Conservation (phyloP, 2,888 invertebrate genomes). For the Amblyjoppa fuscipennis region DNA sequence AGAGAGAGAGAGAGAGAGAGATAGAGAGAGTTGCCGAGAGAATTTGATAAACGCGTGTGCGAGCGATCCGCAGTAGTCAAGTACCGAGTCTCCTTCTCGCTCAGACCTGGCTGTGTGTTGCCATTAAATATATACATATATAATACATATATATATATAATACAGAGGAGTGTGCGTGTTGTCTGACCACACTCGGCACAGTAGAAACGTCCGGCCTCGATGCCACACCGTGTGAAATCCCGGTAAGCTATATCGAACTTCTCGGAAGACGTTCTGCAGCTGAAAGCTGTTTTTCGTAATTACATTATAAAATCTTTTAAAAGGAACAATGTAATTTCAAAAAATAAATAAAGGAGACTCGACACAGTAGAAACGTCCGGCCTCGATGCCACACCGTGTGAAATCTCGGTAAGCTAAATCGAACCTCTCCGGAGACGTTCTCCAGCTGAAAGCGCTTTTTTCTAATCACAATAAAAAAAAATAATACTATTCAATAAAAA, state of each 20-base stretch:
- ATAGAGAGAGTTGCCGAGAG: conserved; percentile 7
- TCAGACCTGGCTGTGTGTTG: conserved; percentile 23
- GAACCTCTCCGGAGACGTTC: background rate
- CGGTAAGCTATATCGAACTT: conserved; percentile 3
- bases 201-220: conserved; percentile 56
- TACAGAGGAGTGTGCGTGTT: conserved; percentile 35
- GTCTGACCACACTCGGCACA: conserved; percentile 39
- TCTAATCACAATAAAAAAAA: too few relatives aligned
- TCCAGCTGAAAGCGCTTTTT: background rate
- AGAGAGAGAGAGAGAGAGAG: conserved; percentile 1
- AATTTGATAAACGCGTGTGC: conserved; percentile 6
- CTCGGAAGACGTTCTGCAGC: background rate
- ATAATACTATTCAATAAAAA: background rate
- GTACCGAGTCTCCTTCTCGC: conserved; percentile 48
- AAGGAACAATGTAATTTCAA: too few relatives aligned
- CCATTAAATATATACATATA: conserved; percentile 8
- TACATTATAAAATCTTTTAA: background rate
- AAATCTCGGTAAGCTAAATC: conserved; percentile 14
- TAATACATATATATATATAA: background rate
- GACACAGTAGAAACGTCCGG: conserved; percentile 53
- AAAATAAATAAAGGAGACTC: conserved; percentile 12
- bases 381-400: conserved; percentile 21
- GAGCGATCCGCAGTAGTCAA: conserved; percentile 29
- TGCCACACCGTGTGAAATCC: conserved; percentile 18
- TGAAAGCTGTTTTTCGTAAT: background rate